phyloP scores from a whole-genome alignment of 2,113 vertebrate species.

The Pteropus alecto region DNA sequence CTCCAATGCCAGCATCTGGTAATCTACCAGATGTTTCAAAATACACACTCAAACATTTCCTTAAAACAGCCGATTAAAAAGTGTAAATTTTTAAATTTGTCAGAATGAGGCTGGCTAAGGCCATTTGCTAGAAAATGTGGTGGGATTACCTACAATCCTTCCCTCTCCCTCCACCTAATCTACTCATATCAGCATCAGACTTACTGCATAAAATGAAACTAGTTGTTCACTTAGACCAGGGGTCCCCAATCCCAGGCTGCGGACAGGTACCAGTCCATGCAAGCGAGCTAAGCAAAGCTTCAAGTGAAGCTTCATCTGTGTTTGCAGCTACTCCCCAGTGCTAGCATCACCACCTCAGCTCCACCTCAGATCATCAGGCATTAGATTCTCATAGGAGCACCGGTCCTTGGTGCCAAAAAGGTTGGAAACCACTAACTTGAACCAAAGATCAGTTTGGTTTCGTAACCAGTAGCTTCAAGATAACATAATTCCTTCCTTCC shows the following conservation, averaged over 20 bases:
- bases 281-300: too few species aligned
- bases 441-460: neutral
- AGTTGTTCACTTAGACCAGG: neutral
- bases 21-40: neutral
- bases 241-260: too few species aligned
- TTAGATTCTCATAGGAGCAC: too few species aligned
- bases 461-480: neutral
- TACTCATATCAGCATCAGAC: neutral
- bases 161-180: neutral
- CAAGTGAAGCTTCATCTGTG: too few species aligned
- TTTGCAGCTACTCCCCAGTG: too few species aligned
- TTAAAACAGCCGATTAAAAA: neutral
- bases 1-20: neutral
- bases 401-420: too few species aligned
- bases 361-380: too few species aligned
- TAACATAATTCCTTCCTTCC: neutral
- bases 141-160: neutral
- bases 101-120: neutral
- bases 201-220: neutral
- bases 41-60: neutral
- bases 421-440: neutral
- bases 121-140: neutral
- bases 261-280: too few species aligned
- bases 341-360: too few species aligned
- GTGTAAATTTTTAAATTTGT: neutral